These are phyloP conservation scores for Heterodera carotae DNA, from an alignment of 1,140 invertebrate genomes.

Conservation along the genomic window DNA sequence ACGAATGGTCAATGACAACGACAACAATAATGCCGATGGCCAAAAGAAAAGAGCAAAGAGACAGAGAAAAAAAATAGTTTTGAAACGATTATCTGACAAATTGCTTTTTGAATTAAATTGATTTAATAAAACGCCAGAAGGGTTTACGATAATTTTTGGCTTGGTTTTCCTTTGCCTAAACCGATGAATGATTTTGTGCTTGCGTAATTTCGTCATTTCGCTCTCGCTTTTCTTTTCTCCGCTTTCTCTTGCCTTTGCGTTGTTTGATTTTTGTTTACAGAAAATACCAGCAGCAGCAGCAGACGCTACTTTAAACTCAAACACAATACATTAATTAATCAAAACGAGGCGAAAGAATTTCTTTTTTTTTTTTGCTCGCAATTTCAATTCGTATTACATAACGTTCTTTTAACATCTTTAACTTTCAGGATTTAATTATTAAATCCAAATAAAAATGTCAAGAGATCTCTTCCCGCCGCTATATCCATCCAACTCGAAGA, in stretches of 20 bases:
- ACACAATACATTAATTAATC: neutral
- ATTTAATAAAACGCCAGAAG: neutral
- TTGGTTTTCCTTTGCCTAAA: neutral
- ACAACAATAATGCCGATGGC: neutral
- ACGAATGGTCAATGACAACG: neutral
- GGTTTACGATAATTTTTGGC: neutral
- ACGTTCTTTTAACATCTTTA: neutral
- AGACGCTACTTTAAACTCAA: neutral
- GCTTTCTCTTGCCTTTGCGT: neutral
- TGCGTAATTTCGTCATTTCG: neutral
- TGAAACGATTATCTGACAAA: too few relatives aligned
- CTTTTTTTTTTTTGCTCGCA: neutral
- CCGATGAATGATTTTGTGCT: neutral
- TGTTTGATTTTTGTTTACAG: neutral
- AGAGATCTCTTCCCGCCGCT: slow-evolving; percentile 34
- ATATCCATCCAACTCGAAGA: slow-evolving; percentile 37
- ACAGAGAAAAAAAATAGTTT: too few relatives aligned
- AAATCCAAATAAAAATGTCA: slow-evolving; percentile 26
- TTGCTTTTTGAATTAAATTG: neutral
- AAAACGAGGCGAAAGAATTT: neutral
- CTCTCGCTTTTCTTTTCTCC: neutral
- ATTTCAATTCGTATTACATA: neutral
- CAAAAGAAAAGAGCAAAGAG: too few relatives aligned
- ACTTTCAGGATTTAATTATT: neutral
- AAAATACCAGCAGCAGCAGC: too few relatives aligned